Conservation (phyloP, 2,797 vertebrate genomes). For the Crocidura indochinensis region DNA sequence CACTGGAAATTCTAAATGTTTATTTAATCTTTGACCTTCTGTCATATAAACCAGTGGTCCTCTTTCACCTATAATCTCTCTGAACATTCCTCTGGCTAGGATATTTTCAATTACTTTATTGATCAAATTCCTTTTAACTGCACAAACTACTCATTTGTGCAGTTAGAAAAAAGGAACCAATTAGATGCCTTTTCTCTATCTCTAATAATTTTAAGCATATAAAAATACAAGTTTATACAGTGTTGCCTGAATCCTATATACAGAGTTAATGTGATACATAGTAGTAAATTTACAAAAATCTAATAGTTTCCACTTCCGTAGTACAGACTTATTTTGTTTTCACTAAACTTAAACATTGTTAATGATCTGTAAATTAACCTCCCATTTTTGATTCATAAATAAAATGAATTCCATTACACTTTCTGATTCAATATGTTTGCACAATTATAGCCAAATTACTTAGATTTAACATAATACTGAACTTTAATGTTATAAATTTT, state of each 20-base stretch:
- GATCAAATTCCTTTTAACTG: conserved; percentile 90
- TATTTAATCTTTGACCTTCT: conserved; percentile 91
- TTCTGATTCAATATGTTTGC: neutral
- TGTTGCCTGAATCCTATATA: conserved; percentile 1
- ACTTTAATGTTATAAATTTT: neutral
- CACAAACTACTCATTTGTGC: conserved; percentile 91
- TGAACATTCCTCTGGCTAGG: conserved; percentile 87
- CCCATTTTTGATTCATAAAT: conserved; percentile 13
- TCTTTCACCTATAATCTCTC: conserved; percentile 88
- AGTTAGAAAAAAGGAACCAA: conserved; percentile 88
- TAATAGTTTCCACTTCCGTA: neutral
- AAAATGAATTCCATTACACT: conserved; percentile 7
- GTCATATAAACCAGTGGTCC: conserved; percentile 89
- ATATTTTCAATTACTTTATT: conserved; percentile 91
- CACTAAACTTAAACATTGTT: neutral
- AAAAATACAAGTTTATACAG: conserved; percentile 66
- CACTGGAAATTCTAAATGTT: conserved; percentile 91
- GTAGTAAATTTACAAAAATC: conserved; percentile 4
- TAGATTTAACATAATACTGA: neutral
- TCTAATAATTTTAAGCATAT: conserved; percentile 82
- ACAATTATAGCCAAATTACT: neutral
- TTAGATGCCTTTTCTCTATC: conserved; percentile 84
- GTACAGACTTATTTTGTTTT: neutral
- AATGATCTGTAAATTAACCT: neutral
- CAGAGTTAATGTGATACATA: conserved; percentile 33